Percentiles rank a stretch among this genome's conserved stretches.
These are phyloP conservation scores for Parazoanthus swiftii DNA, from an alignment of 92 coral and sea anemone species.

Conservation along the genomic window DNA sequence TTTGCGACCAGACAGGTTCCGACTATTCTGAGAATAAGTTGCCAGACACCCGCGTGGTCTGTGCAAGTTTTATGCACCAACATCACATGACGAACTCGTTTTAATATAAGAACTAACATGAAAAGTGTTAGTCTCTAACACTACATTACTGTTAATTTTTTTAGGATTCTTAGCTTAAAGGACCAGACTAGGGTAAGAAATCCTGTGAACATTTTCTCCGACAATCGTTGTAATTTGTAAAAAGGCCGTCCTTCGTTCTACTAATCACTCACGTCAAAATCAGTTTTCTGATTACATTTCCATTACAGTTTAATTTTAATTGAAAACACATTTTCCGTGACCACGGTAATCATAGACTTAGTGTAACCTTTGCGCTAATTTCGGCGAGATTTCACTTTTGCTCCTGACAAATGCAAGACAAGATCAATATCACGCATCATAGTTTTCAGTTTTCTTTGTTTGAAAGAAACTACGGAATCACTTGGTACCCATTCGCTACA, in stretches of 20 bases:
- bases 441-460: not conserved
- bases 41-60: too few relatives aligned
- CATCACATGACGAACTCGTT: too few relatives aligned
- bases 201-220: not conserved
- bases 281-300: not conserved
- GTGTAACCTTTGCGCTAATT: not conserved
- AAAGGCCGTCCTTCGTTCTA: not conserved
- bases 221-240: not conserved
- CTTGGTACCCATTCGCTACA: not conserved
- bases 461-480: not conserved
- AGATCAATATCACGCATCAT: not conserved
- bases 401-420: not conserved
- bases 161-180: too few relatives aligned
- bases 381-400: not conserved
- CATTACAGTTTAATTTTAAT: not conserved
- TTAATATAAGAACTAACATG: not conserved
- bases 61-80: too few relatives aligned
- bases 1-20: not conserved
- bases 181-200: too few relatives aligned
- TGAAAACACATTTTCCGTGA: slow-evolving; percentile 4
- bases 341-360: not conserved
- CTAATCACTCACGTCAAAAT: not conserved
- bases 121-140: not conserved
- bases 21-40: not conserved
- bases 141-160: too few relatives aligned